Evolutionary conservation across 1,140 invertebrate species (phyloP), one percentile per base, ranked within the genome.

Genomic region (Procambarus virginalis): DNA sequence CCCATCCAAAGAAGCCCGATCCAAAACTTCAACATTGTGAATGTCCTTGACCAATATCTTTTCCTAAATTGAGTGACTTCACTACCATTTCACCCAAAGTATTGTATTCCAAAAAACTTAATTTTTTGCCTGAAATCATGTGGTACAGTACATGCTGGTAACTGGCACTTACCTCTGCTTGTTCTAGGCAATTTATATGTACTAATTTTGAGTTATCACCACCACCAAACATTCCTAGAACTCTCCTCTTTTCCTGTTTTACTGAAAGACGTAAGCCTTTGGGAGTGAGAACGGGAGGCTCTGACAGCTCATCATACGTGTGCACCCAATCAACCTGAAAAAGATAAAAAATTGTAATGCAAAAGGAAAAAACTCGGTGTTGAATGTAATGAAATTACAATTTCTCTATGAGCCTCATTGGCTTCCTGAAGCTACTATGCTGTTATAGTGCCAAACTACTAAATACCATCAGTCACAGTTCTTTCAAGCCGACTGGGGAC

Each of bases 291-390:
- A 94, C 93, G 20, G 95, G 94, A 4, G 94, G 93, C 75, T 94
- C 94, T 73, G 92, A 93, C 6, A 96, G 93, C 92, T 96, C 96
- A 91, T 94, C 94, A 95, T 95, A 96, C 2, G 95, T 95, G 87
- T 95, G 94, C 17, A 95, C 93, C 96, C 96, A 96, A 79, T 95
- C 95, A 77, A 95, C 93, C 95, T 96, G 78, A 51, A 70, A 82
- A 1, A 34, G 34, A 84, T 12, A 82, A 17, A 20, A 64, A 64
- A 10, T 64, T 64, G 0, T 17, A 20, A 20, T 9, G 8, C 51
- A 55, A 55, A 9, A 55, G 6, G 3, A 55, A 9, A 55, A 55
- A 12, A 55, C n/a, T n/a, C n/a, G n/a, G n/a, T n/a, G 34, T 34
- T 34, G 34, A 34, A 0, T 34, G 34, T 34, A 34, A 34, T 34